A percentile compares a stretch with the other conserved stretches of the same genome.
Conservation (phyloP, 2,888 invertebrate species). For the Flexamia atlantica region DNA sequence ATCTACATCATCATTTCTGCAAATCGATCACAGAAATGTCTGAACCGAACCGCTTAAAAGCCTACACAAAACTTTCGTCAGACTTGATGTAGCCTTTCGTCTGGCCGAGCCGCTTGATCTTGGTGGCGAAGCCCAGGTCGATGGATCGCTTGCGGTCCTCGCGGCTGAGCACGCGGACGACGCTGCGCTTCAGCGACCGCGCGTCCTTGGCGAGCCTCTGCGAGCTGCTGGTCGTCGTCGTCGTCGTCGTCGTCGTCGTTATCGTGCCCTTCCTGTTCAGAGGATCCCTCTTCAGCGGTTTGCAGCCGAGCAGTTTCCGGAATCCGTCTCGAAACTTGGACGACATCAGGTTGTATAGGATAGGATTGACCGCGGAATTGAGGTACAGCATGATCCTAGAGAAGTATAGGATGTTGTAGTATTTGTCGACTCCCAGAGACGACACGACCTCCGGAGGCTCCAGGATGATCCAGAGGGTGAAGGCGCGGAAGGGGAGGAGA, state of each 20-base stretch:
- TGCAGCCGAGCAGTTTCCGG: slow-evolving; percentile 74
- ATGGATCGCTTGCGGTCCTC: slow-evolving; percentile 64
- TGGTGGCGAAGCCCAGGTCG: slow-evolving; percentile 52
- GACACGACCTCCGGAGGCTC: slow-evolving; percentile 83
- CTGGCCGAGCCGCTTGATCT: slow-evolving; percentile 59
- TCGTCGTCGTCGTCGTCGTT: slow-evolving; percentile 81
- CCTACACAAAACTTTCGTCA: slow-evolving; percentile 63
- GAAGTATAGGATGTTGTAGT: slow-evolving; percentile 90
- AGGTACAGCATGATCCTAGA: slow-evolving; percentile 92
- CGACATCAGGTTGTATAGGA: slow-evolving; percentile 95
- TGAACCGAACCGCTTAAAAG: background rate
- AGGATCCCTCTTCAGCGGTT: slow-evolving; percentile 75
- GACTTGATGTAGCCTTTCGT: slow-evolving; percentile 60
- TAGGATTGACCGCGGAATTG: slow-evolving; percentile 94
- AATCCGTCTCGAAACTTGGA: slow-evolving; percentile 93
- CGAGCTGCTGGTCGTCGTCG: slow-evolving; percentile 66
- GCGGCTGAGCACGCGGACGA: slow-evolving; percentile 68
- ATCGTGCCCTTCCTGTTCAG: slow-evolving; percentile 83
- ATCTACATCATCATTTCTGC: slow-evolving; percentile 42
- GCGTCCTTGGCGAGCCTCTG: slow-evolving; percentile 66
- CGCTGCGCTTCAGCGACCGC: slow-evolving; percentile 68
- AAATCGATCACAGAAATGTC: background rate
- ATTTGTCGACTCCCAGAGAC: slow-evolving; percentile 85
- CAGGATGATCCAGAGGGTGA: slow-evolving; percentile 91
- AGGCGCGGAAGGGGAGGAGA: slow-evolving; percentile 91